Percentiles rank a stretch among this genome's conserved stretches.
phyloP scores from a whole-genome alignment of 2,113 vertebrate species.

The Anarhynchus alexandrinus region DNA sequence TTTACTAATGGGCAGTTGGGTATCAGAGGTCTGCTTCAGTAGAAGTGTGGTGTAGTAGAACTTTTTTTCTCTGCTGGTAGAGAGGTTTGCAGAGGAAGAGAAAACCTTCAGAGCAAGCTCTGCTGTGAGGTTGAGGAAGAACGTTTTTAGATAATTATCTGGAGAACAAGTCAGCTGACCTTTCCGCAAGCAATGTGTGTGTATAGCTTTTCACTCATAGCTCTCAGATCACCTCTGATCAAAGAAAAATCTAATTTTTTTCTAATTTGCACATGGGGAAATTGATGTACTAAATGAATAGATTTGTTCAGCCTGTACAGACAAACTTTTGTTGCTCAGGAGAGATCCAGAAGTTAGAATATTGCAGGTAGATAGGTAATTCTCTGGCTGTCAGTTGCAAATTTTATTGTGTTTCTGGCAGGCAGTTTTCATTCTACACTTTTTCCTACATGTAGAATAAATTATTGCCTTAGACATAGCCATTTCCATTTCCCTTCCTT shows the following conservation, averaged over 20 bases:
- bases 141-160: background rate
- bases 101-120: background rate
- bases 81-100: background rate
- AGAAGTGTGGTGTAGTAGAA: background rate
- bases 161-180: background rate
- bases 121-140: background rate
- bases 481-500: background rate
- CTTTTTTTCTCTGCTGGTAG: background rate
- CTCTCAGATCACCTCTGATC: background rate
- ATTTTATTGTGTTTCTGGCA: background rate
- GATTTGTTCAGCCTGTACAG: background rate
- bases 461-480: background rate
- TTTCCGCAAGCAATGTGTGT: background rate
- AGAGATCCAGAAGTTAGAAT: background rate
- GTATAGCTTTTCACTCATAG: background rate
- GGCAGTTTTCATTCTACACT: background rate
- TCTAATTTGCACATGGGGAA: background rate
- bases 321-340: background rate
- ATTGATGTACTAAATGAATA: background rate
- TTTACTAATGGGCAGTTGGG: background rate
- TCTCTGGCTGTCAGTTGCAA: background rate
- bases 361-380: background rate
- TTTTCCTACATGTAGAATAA: background rate
- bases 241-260: background rate
- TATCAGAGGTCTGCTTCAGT: background rate